A percentile compares a stretch with the other conserved stretches of the same genome.
phyloP scores from a whole-genome alignment of 2,888 invertebrate species.

The Conomelus anceps region DNA sequence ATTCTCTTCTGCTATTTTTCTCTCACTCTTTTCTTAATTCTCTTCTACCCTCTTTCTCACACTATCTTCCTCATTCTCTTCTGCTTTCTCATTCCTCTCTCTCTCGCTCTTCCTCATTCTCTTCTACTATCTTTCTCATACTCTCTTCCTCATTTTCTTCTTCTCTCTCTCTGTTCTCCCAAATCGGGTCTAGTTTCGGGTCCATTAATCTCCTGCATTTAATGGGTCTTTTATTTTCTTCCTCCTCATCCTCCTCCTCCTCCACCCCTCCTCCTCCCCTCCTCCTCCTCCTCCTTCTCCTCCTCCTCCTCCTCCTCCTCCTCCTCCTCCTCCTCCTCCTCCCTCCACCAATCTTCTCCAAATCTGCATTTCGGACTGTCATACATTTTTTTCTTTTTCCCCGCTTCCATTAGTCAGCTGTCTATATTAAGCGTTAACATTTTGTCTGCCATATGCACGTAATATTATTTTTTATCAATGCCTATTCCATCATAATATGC shows the following conservation, averaged over 20 bases:
- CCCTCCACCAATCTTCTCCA: not conserved
- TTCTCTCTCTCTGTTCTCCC: not conserved
- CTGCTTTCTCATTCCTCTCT: no score
- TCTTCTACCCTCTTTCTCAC: not conserved
- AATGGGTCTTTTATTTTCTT: not conserved
- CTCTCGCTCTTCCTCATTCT: not conserved
- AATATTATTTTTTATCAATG: no score
- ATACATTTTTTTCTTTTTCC: not conserved
- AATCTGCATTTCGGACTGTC: not conserved
- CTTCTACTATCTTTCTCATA: no score
- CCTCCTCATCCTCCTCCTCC: not conserved
- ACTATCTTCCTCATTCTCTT: no score
- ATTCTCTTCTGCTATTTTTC: not conserved
- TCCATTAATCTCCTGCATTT: not conserved
- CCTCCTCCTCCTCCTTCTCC: not conserved
- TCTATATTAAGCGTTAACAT: not conserved
- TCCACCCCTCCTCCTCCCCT: not conserved
- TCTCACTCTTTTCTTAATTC: not conserved
- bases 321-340: not conserved
- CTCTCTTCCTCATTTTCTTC: no score
- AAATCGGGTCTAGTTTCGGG: not conserved
- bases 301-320: not conserved
- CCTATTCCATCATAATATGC: no score
- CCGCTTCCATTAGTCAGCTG: not conserved
- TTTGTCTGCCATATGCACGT: not conserved